Percentiles rank a stretch among this genome's conserved stretches.
These are phyloP conservation scores for Heterotis niloticus DNA, from an alignment of 2,113 vertebrate genomes.

Conservation along the genomic window DNA sequence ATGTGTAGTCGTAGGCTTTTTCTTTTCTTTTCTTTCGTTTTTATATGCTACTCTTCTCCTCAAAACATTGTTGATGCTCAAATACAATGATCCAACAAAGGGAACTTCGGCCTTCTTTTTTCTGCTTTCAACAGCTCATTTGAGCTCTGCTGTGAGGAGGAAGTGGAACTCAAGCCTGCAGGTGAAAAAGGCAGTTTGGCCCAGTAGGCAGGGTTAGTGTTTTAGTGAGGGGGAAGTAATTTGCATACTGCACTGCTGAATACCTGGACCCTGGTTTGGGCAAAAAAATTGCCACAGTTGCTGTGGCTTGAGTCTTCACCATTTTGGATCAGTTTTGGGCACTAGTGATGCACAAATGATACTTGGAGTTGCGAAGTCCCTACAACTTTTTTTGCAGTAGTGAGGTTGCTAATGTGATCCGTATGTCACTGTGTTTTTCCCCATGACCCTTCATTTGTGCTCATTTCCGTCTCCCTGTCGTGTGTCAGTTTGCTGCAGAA, in stretches of 20 bases:
- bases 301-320: not conserved
- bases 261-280: no score
- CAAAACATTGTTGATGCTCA: slow-evolving; percentile 67
- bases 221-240: not conserved
- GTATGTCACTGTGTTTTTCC: not conserved
- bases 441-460: no score
- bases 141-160: not conserved
- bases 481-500: no score
- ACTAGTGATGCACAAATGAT: not conserved
- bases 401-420: not conserved
- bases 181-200: not conserved
- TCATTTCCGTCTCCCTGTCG: no score
- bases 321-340: not conserved
- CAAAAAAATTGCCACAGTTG: not conserved
- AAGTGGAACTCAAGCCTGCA: not conserved
- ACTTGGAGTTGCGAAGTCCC: not conserved
- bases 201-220: not conserved
- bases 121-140: slow-evolving; percentile 36
- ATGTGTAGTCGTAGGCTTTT: slow-evolving; percentile 56
- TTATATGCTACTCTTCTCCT: slow-evolving; percentile 65
- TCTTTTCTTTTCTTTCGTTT: slow-evolving; percentile 54
- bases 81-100: slow-evolving; percentile 69
- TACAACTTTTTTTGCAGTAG: not conserved
- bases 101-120: slow-evolving; percentile 42
- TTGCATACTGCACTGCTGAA: not conserved